These are phyloP conservation scores for Siniperca undulata DNA, from an alignment of 2,797 vertebrate species.

Conservation along the genomic window DNA sequence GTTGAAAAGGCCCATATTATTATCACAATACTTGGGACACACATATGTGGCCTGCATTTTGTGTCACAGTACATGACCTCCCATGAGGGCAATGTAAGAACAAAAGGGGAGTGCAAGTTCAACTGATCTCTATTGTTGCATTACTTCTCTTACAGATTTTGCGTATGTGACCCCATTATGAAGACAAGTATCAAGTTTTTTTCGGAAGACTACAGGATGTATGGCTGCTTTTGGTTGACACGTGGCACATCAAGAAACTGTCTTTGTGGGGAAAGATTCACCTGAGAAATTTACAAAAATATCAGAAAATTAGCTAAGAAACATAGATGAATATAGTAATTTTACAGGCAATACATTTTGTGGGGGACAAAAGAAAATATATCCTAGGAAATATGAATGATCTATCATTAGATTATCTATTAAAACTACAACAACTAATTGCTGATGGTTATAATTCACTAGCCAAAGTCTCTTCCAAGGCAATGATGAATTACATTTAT, in stretches of 20 bases:
- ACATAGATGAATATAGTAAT: not conserved
- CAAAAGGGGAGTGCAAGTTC: slow-evolving; percentile 67
- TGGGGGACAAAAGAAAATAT: not conserved
- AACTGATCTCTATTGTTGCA: slow-evolving; percentile 57
- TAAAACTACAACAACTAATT: not conserved
- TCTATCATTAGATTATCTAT: too few relatives aligned
- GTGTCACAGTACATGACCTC: slow-evolving; percentile 61
- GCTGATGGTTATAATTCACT: not conserved
- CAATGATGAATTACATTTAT: slow-evolving; percentile 29
- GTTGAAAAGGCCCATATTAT: slow-evolving; percentile 46
- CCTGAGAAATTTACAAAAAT: not conserved
- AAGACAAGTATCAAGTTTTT: slow-evolving; percentile 32
- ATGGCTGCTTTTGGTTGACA: slow-evolving; percentile 23
- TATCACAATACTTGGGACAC: slow-evolving; percentile 43
- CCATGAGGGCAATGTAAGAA: slow-evolving; percentile 72
- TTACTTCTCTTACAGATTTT: slow-evolving; percentile 52
- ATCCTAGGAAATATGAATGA: not conserved
- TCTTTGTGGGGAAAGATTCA: not conserved
- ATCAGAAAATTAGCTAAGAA: not conserved
- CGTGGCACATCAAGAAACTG: not conserved
- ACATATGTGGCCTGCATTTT: slow-evolving; percentile 44
- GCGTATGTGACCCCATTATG: slow-evolving; percentile 57
- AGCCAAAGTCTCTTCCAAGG: not conserved
- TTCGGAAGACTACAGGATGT: slow-evolving; percentile 13
- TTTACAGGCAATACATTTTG: not conserved